Evolutionary conservation across 2,797 vertebrate genomes (phyloP), one percentile per base, ranked within the genome.

Genomic region (Acanthurus leucopareius): DNA sequence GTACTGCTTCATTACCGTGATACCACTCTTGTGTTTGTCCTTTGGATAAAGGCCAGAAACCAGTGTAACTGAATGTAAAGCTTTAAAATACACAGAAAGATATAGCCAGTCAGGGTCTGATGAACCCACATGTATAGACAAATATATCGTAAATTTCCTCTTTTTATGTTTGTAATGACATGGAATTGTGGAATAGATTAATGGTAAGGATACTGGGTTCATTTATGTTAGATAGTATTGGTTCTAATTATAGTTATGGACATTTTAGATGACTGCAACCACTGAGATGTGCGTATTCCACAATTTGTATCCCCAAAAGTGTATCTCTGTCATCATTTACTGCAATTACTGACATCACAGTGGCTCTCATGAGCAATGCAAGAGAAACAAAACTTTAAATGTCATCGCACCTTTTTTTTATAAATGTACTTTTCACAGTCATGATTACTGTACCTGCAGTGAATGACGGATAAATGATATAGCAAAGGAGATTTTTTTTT

Each of bases 271-370:
- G 1, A 13, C 8, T 13, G 17, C 45, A 73, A 49, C 5, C 16
- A 32, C 38, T 64, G 3, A 56, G 13, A 67, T 13, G 38, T n/a
- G 28, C 20, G 16, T 45, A 42, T 54, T 54, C 28, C 58, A 25
- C 40, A 73, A 59, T 65, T 22, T 35, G 54, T 20, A 56, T 13
- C 2, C 28, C 10, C 20, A n/a, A 45, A 67, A 32, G 28, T 49
- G 44, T 53, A 49, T 45, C 20, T 63, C 14, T 73, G 25, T 75
- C 38, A 56, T 61, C 19, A 40, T 75, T 76, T 62, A 20, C 7
- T 16, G 19, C 54, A 75, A 63, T 42, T 38, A 52, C 68, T 83
- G 71, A 80, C 59, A 53, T 77, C 52, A 40, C 16, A 44, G 16
- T 17, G 16, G 54, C 54, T 13, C n/a, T 25, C 16, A 19, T 42